Evolutionary conservation across 2,113 vertebrate species (phyloP), one percentile per base, ranked within the genome.

Genomic region (Crotalus viridis): DNA sequence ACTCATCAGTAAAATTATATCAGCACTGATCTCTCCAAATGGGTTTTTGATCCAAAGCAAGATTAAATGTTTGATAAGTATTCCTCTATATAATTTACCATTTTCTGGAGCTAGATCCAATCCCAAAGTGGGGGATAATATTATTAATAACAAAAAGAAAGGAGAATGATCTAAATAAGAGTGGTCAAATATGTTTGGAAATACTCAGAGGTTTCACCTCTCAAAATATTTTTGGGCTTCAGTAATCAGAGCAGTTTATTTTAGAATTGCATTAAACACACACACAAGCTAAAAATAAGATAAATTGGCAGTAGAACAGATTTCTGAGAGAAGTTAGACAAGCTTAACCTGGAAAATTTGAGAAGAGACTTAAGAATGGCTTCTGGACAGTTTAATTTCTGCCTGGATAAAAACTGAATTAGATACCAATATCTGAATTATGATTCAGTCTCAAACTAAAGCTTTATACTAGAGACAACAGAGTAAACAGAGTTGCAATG

Each of bases 221-320:
- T 10, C 22, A 89, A 89, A 74, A 81, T 89, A 89, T 51, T 56
- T 81, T 56, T 6, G 2, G 39, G 52, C 9, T 88, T 91, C 74
- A 86, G 13, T 92, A 54, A 92, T 88, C 22, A 92, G 59, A 81
- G 51, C 6, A 56, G 39, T 56, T 92, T 74, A 92, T 85, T 92
- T 89, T 92, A 17, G 51, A 89, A 51, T 56, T 81, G 81, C n/a
- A 55, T 54, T 64, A 19, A 54, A 69, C 15, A 54, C 43, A 52
- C 1, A 28, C 39, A 19, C 52, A 81, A 89, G 61, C 61, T 89
- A 92, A 89, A 91, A 92, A 57, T 89, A 92, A 89, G 61, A 89
- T 46, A 92, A 48, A 92, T 57, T 64, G 51, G 59, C 91, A 55
- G 87, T 33, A 51, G 51, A 81, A 85, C 87, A 81, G 59, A 57